These are phyloP conservation scores for Dynastes grantii DNA, from an alignment of 2,888 invertebrate genomes.

Conservation along the genomic window DNA sequence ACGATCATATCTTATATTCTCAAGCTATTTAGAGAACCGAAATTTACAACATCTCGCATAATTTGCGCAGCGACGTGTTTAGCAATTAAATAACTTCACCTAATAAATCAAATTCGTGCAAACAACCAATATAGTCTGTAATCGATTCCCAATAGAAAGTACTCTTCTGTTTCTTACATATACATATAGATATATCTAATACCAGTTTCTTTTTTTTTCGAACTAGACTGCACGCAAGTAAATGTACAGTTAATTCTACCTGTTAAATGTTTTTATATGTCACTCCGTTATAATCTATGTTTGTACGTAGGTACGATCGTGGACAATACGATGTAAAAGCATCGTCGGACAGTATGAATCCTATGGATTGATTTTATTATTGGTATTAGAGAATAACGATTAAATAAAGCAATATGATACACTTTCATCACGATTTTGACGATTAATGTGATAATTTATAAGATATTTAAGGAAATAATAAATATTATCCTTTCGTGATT, in stretches of 20 bases:
- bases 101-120: background rate
- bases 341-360: too few relatives aligned
- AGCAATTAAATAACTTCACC: background rate
- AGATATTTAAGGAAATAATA: too few relatives aligned
- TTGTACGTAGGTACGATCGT: background rate
- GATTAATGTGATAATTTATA: too few relatives aligned
- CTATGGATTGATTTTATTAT: too few relatives aligned
- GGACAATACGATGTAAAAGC: background rate
- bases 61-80: background rate
- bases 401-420: too few relatives aligned
- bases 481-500: too few relatives aligned
- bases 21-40: background rate
- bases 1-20: background rate
- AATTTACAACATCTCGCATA: background rate
- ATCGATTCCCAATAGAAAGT: slow-evolving; percentile 25
- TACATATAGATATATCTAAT: background rate
- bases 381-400: too few relatives aligned
- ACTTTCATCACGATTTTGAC: too few relatives aligned
- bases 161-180: slow-evolving; percentile 2
- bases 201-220: slow-evolving; percentile 8
- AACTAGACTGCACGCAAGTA: slow-evolving; percentile 19
- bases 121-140: background rate
- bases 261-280: slow-evolving; percentile 42
- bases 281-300: slow-evolving; percentile 41
- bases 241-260: slow-evolving; percentile 47